phyloP scores from a whole-genome alignment of 1,140 invertebrate species.

The Pogonognathellus flavescens region DNA sequence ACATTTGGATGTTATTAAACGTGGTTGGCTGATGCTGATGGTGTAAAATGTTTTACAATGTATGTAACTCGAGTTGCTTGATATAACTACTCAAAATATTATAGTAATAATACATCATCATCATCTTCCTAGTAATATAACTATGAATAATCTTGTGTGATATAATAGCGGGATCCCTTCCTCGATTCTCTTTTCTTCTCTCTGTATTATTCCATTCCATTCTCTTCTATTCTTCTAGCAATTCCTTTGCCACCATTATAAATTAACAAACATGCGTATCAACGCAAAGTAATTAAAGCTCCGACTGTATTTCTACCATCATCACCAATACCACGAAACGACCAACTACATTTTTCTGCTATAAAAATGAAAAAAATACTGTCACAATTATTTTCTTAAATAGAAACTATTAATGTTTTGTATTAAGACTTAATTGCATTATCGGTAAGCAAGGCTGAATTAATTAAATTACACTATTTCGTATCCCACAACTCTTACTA shows the following conservation, averaged over 20 bases:
- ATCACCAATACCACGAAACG: slow-evolving; percentile 29
- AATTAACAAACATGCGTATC: slow-evolving; percentile 54
- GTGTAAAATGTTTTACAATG: background rate
- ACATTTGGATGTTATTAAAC: no score
- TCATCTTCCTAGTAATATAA: background rate
- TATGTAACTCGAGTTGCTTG: background rate
- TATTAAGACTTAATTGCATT: no score
- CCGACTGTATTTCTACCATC: slow-evolving; percentile 16
- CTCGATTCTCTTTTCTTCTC: slow-evolving; percentile 5
- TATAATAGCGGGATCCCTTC: background rate
- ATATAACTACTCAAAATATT: no score
- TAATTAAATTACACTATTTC: no score
- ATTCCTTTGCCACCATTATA: slow-evolving; percentile 46
- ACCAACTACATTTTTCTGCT: no score
- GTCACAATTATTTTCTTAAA: no score
- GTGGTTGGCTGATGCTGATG: no score
- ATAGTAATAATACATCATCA: no score
- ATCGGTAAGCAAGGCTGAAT: no score
- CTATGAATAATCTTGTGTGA: background rate
- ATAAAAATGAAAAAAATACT: no score
- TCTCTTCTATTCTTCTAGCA: slow-evolving; percentile 16
- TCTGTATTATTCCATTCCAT: background rate
- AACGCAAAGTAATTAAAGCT: slow-evolving; percentile 54
- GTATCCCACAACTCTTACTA: no score
- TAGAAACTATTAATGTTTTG: no score